Conservation (phyloP, 2,888 invertebrate genomes). For the Hydrotaea cyrtoneurina region DNA sequence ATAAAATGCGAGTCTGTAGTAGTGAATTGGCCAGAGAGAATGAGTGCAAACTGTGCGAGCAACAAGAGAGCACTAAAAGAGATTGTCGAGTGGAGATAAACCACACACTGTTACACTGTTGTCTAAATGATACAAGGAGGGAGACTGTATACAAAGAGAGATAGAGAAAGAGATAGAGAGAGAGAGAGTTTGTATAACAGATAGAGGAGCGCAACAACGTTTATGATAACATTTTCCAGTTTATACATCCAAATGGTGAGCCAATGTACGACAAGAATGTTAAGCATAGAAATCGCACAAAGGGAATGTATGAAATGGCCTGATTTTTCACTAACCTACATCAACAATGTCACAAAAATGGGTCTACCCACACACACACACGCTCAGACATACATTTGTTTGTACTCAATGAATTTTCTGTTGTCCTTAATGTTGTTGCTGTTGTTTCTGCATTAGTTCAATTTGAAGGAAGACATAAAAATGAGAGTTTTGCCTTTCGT, state of each 20-base stretch:
- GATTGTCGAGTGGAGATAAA: not conserved
- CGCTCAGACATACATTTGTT: not conserved
- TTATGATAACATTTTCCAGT: too few species aligned
- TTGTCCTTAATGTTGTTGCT: constrained; percentile 16
- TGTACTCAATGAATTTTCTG: constrained; percentile 51
- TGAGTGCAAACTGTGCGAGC: not conserved
- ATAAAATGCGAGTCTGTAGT: not conserved
- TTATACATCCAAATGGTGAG: not conserved
- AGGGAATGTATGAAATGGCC: constrained; percentile 50
- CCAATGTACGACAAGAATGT: not conserved
- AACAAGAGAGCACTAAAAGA: not conserved
- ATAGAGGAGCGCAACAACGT: too few species aligned
- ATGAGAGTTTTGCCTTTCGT: constrained; percentile 11
- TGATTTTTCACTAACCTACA: constrained; percentile 77
- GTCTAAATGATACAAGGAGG: too few species aligned
- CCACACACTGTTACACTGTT: too few species aligned
- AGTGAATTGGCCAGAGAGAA: not conserved
- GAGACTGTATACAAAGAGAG: too few species aligned
- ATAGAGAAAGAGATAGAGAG: not conserved
- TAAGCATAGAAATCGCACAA: constrained; percentile 19
- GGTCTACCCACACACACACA: constrained; percentile 1
- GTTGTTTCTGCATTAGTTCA: constrained; percentile 6
- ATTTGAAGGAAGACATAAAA: not conserved
- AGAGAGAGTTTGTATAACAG: not conserved
- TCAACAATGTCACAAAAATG: constrained; percentile 73